Evolutionary conservation across 2,797 vertebrate genomes (phyloP), one percentile per base, ranked within the genome.

Genomic region (Loriculus beryllinus): DNA sequence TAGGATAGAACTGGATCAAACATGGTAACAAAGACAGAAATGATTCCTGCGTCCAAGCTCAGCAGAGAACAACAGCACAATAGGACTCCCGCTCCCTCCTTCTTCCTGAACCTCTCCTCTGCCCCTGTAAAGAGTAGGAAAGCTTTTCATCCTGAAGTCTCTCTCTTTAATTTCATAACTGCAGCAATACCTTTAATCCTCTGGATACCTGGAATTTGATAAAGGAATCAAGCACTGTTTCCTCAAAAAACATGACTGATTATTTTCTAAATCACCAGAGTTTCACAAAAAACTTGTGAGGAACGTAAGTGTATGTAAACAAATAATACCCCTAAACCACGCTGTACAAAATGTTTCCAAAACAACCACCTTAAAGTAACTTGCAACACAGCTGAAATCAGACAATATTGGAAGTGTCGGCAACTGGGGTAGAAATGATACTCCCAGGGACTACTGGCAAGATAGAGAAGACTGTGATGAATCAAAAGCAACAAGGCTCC

Each of bases 321-420:
- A 87, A 79, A 18, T 39, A 64, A 48, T 3, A 63, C 4, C 25
- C 48, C 3, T 49, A 51, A 72, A 6, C 6, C 25, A 52, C 29
- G 42, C 0, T 68, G 33, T 9, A 83, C 68, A 71, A 31, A 1
- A 26, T 0, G 0, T 40, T 37, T 54, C 29, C 49, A 47, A 47
- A 91, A 57, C 29, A 28, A 60, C 12, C 71, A 65, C 19, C 60
- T 85, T 42, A 14, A 56, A 62, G 51, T 37, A 42, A 68, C 28
- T 62, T 63, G 22, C 5, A 18, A 31, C 4, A 8, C 10, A 75
- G 22, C 0, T 80, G 14, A 83, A 90, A 71, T 75, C 29, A 49
- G 52, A 81, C 17, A 26, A 43, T 76, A 88, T 0, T 54, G 29
- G 28, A 67, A 63, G 22, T 2, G 4, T 7, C 40, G 17, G 29